Evolutionary conservation across 2,797 vertebrate species (phyloP).

Genomic region (Macroramphosus scolopax): DNA sequence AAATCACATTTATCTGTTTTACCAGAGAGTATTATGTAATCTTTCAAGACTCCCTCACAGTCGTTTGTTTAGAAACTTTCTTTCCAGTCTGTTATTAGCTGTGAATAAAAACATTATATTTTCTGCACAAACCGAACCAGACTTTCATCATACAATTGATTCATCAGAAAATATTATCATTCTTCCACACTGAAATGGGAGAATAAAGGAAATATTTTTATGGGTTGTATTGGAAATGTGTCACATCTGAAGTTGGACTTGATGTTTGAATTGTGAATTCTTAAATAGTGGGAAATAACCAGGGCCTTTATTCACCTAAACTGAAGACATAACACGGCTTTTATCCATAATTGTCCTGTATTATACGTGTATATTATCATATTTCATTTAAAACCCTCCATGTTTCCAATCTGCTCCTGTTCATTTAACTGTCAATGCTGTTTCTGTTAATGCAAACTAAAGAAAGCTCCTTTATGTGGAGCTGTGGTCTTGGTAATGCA

Average conservation of each 20-base stretch:
- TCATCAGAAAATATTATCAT: too few species aligned
- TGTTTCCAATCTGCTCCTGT: not conserved
- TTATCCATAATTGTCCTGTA: not conserved
- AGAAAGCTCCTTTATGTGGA: not conserved
- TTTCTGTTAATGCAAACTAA: conserved; percentile 9
- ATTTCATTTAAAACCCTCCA: not conserved
- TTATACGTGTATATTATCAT: not conserved
- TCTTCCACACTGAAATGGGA: too few species aligned
- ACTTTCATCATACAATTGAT: too few species aligned
- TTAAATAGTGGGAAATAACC: not conserved
- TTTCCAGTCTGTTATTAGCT: too few species aligned
- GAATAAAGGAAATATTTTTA: too few species aligned
- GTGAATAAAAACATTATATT: too few species aligned
- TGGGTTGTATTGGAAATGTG: too few species aligned
- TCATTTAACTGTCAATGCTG: conserved; percentile 3
- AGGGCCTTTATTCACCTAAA: conserved; percentile 2
- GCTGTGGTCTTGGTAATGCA: too few species aligned
- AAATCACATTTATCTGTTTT: too few species aligned
- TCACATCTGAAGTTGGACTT: too few species aligned
- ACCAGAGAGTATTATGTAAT: too few species aligned
- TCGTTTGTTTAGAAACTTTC: conserved; percentile 21
- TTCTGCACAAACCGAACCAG: too few species aligned
- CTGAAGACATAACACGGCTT: not conserved
- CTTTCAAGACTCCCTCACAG: not conserved
- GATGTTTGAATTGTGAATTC: not conserved